Evolutionary conservation across 2,113 vertebrate genomes (phyloP).

Genomic region (Hypocryptadius cinnamomeus): DNA sequence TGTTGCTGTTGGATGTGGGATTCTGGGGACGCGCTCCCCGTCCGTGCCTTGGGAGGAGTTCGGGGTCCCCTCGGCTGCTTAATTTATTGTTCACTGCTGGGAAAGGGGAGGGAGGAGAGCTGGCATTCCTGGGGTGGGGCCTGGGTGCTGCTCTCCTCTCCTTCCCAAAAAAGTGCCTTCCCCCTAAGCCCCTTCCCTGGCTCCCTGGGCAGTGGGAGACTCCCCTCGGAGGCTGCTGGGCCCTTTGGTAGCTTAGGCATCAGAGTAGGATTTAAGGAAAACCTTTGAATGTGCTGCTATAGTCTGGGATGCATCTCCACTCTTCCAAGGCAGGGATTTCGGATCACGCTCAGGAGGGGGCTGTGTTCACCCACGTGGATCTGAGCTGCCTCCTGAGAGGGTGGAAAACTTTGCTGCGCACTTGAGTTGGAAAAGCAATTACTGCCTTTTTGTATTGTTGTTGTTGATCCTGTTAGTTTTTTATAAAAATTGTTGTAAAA

Average conservation of each 20-base stretch:
- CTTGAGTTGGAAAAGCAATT: conserved; percentile 3
- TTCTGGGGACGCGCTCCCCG: neutral
- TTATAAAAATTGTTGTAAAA: neutral
- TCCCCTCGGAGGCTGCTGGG: neutral
- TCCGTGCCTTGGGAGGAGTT: neutral
- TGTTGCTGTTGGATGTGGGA: neutral
- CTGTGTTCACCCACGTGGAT: rapidly evolving
- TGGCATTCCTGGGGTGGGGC: neutral
- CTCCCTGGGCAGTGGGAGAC: neutral
- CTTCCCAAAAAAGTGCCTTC: conserved; percentile 26
- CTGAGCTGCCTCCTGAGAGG: neutral
- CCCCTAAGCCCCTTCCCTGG: neutral
- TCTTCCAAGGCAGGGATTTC: neutral
- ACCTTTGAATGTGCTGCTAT: conserved; percentile 57
- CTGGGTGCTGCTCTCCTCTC: neutral
- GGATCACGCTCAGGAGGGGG: neutral
- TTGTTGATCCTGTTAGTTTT: conserved; percentile 12
- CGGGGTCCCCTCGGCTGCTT: neutral
- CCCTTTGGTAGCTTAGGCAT: neutral
- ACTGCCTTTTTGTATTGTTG: neutral
- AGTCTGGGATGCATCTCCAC: neutral
- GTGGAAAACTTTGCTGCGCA: neutral
- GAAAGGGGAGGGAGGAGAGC: neutral
- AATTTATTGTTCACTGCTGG: conserved; percentile 56
- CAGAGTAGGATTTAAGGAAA: neutral